phyloP scores from a whole-genome alignment of 2,888 invertebrate species.

The Hyles lineata region DNA sequence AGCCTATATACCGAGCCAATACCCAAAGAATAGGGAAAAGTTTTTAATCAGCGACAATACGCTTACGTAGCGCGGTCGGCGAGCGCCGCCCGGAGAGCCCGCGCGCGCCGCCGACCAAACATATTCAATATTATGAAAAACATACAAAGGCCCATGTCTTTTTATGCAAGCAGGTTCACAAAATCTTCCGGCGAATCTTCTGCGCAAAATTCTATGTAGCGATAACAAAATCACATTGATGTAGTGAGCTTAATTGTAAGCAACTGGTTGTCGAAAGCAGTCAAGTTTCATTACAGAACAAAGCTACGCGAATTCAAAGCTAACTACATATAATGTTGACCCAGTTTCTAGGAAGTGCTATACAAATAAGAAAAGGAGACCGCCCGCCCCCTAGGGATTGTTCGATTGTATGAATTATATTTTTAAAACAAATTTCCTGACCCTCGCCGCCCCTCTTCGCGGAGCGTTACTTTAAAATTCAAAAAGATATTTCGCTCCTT shows the following conservation, averaged over 20 bases:
- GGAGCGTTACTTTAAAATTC: background rate
- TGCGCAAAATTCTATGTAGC: conserved; percentile 3
- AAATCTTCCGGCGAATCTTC: background rate
- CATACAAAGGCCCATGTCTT: conserved; percentile 36
- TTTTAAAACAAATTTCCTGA: conserved; percentile 9
- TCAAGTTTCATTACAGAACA: conserved; percentile 22
- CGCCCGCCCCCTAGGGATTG: background rate
- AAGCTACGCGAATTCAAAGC: conserved; percentile 13
- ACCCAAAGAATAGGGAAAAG: conserved; percentile 46
- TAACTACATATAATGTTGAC: conserved; percentile 6
- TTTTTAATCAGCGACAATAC: conserved; percentile 49
- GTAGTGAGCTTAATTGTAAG: background rate
- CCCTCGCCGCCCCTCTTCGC: background rate
- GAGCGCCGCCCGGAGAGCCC: conserved; percentile 43
- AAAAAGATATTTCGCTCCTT: background rate
- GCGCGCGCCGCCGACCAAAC: conserved; percentile 50
- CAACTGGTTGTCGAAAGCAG: background rate
- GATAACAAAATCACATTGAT: conserved; percentile 2
- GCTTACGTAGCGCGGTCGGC: conserved; percentile 42
- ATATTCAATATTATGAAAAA: conserved; percentile 49
- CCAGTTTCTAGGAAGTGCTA: conserved; percentile 13
- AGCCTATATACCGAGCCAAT: conserved; percentile 26
- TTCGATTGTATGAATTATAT: conserved; percentile 16
- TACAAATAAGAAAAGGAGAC: conserved; percentile 22
- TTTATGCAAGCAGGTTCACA: conserved; percentile 16